Evolutionary conservation across 1,140 invertebrate genomes (phyloP).

Genomic region (Panonychus citri): DNA sequence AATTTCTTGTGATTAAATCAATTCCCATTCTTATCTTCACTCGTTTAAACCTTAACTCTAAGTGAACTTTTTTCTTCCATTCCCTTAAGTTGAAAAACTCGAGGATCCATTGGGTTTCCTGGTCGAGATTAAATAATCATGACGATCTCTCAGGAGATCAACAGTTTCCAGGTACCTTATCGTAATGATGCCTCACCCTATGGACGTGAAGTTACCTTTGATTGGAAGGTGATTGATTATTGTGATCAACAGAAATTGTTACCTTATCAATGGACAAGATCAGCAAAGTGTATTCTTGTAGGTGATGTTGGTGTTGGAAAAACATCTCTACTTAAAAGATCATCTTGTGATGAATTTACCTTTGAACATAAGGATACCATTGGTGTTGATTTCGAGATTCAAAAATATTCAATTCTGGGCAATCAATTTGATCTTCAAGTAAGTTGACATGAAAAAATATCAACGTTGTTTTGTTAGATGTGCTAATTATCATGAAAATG

Average conservation of each 20-base stretch:
- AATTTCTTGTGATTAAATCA: too few species aligned
- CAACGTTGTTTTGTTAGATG: neutral
- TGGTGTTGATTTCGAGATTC: slow-evolving; percentile 71
- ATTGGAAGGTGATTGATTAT: slow-evolving; percentile 2
- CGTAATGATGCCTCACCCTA: neutral
- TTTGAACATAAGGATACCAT: slow-evolving; percentile 61
- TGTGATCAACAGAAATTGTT: neutral
- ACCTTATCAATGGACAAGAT: neutral
- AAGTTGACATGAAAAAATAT: neutral
- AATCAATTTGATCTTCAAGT: slow-evolving; percentile 48
- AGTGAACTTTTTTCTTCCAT: too few species aligned
- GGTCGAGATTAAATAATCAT: too few species aligned
- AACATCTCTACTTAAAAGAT: slow-evolving; percentile 55
- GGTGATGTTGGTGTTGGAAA: slow-evolving; percentile 88
- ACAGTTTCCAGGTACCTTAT: neutral
- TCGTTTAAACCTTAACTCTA: too few species aligned
- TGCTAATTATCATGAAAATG: too few species aligned
- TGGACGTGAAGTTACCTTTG: neutral
- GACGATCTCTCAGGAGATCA: too few species aligned
- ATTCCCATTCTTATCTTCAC: too few species aligned
- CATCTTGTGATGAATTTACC: slow-evolving; percentile 9
- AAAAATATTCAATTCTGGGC: slow-evolving; percentile 49
- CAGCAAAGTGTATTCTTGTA: slow-evolving; percentile 34
- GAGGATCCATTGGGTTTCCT: too few species aligned
- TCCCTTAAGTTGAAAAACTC: too few species aligned